Percentiles rank a stretch among this genome's conserved stretches.
phyloP scores from a whole-genome alignment of 2,888 invertebrate species.

The Catocala nupta region DNA sequence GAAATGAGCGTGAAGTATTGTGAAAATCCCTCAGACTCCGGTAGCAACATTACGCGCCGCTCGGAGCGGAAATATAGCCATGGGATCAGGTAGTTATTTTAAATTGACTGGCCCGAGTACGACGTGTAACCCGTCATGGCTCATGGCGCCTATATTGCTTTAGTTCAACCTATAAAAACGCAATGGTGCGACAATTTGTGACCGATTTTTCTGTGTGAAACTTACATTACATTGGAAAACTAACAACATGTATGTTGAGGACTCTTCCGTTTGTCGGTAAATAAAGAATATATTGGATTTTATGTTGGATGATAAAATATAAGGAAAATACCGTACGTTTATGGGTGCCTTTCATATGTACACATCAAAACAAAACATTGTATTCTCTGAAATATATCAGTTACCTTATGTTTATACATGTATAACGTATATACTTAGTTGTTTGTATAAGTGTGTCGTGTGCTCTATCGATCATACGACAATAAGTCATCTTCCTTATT shows the following conservation, averaged over 20 bases:
- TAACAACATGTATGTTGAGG: conserved; percentile 27
- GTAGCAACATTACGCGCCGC: conserved; percentile 24
- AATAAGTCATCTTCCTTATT: conserved; percentile 11
- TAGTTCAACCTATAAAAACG: conserved; percentile 43
- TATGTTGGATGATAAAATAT: conserved; percentile 45
- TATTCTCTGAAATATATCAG: conserved; percentile 39
- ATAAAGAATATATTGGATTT: conserved; percentile 48
- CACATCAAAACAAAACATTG: conserved; percentile 45
- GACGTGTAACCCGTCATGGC: conserved; percentile 33
- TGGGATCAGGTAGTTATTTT: conserved; percentile 33
- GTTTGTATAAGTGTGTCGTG: conserved; percentile 12
- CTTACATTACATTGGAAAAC: conserved; percentile 21
- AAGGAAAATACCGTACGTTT: conserved; percentile 46
- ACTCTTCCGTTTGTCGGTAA: conserved; percentile 37
- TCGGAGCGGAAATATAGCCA: conserved; percentile 17
- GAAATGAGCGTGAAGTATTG: conserved; percentile 17
- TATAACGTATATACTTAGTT: neutral
- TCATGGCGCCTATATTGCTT: conserved; percentile 36
- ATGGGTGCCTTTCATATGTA: conserved; percentile 35
- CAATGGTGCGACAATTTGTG: conserved; percentile 45
- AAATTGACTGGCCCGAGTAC: conserved; percentile 35
- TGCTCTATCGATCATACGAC: conserved; percentile 25
- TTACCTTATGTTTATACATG: conserved; percentile 19
- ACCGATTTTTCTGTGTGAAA: conserved; percentile 22
- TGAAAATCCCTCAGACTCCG: conserved; percentile 21